Percentiles rank a stretch among this genome's conserved stretches.
Evolutionary conservation across 2,888 invertebrate species (phyloP).

Genomic region (Fragum sueziense): DNA sequence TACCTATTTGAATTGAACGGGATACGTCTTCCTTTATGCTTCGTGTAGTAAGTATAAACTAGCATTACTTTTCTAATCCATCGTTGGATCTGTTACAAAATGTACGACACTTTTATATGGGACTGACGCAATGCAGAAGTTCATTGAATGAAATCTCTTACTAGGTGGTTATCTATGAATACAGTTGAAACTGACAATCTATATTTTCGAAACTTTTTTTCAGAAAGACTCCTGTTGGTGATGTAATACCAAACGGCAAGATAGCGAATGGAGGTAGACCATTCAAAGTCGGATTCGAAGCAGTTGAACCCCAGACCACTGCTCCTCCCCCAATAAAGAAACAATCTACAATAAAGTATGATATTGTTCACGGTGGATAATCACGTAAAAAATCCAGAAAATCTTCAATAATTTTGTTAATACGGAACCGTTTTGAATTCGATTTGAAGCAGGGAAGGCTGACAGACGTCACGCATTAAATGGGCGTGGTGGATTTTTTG

Average conservation of each 20-base stretch:
- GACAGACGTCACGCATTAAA: too few species aligned
- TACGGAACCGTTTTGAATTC: too few species aligned
- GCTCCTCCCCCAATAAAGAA: slow-evolving; percentile 17
- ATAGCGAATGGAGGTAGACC: slow-evolving; percentile 25
- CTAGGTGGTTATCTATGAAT: too few species aligned
- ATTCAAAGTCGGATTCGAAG: slow-evolving; percentile 38
- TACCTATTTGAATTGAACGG: too few species aligned
- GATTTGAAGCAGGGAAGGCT: too few species aligned
- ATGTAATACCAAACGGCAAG: slow-evolving; percentile 2
- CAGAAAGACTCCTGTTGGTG: background rate
- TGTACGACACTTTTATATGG: background rate
- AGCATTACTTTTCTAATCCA: background rate
- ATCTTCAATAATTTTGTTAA: too few species aligned
- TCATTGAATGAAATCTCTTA: too few species aligned
- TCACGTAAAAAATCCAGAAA: too few species aligned
- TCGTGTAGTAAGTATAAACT: background rate
- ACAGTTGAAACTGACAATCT: too few species aligned
- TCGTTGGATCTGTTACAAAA: background rate
- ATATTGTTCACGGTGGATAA: too few species aligned
- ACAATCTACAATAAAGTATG: slow-evolving; percentile 1
- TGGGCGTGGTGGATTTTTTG: too few species aligned
- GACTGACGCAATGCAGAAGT: background rate
- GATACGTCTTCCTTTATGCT: background rate
- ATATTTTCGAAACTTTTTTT: background rate
- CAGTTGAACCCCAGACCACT: slow-evolving; percentile 1